Percentiles rank a stretch among this genome's conserved stretches.
phyloP scores from a whole-genome alignment of 2,797 vertebrate species.

The Artibeus jamaicensis region DNA sequence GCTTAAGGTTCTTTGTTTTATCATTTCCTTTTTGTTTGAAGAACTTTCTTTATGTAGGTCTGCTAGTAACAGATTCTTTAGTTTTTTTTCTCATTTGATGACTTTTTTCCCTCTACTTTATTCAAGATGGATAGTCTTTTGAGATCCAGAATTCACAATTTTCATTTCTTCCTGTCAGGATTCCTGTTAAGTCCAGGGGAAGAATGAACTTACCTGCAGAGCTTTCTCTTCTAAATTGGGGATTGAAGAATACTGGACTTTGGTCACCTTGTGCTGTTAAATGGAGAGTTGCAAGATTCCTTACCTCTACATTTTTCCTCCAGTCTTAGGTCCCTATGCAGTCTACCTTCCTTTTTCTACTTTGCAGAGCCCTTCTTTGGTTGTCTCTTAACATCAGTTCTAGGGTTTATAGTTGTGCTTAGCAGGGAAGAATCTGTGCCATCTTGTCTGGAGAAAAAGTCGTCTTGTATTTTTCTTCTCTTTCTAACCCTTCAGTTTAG shows the following conservation, averaged over 20 bases:
- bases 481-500: not conserved
- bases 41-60: not conserved
- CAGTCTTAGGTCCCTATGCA: not conserved
- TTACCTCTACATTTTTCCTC: not conserved
- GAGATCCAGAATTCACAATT: not conserved
- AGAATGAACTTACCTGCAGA: not conserved
- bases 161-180: not conserved
- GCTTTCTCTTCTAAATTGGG: not conserved
- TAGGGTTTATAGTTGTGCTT: not conserved
- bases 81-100: slow-evolving; percentile 1
- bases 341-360: not conserved
- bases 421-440: not conserved
- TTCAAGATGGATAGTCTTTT: slow-evolving; percentile 17
- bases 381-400: not conserved
- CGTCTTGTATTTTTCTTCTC: not conserved
- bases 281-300: not conserved
- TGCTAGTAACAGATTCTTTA: not conserved
- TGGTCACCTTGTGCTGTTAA: not conserved
- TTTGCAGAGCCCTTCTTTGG: not conserved
- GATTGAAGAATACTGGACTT: not conserved
- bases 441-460: not conserved
- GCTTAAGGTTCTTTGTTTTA: not conserved
- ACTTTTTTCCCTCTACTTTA: slow-evolving; percentile 19
- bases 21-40: slow-evolving; percentile 1
- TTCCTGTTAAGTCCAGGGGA: not conserved